phyloP scores from a whole-genome alignment of 92 coral and sea anemone genomes.

The Pocillopora grandis region DNA sequence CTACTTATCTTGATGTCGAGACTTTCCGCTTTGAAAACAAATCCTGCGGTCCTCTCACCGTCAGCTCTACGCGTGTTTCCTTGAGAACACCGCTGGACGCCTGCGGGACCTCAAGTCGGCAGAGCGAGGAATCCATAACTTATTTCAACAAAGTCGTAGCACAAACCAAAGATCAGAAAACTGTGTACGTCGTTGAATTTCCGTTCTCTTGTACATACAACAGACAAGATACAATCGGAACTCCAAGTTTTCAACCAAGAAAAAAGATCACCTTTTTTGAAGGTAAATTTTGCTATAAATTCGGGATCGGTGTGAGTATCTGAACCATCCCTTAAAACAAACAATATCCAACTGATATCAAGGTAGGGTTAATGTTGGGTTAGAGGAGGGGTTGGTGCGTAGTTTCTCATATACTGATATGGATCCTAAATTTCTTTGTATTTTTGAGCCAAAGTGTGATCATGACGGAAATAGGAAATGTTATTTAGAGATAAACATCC shows the following conservation, averaged over 20 bases:
- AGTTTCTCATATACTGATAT: too few relatives aligned
- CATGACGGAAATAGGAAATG: too few relatives aligned
- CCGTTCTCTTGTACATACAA: slow-evolving; percentile 80
- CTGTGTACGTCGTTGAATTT: slow-evolving; percentile 66
- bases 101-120: slow-evolving; percentile 69
- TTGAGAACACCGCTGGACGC: slow-evolving; percentile 70
- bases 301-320: too few relatives aligned
- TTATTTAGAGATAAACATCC: too few relatives aligned
- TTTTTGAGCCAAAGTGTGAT: too few relatives aligned
- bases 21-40: slow-evolving; percentile 62
- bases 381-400: too few relatives aligned
- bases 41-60: slow-evolving; percentile 52
- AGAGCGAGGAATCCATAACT: slow-evolving; percentile 50
- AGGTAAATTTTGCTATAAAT: slow-evolving; percentile 44
- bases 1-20: slow-evolving; percentile 57
- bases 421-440: too few relatives aligned
- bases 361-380: too few relatives aligned
- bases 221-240: slow-evolving; percentile 68
- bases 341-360: too few relatives aligned
- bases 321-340: too few relatives aligned
- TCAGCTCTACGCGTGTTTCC: slow-evolving; percentile 47
- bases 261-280: slow-evolving; percentile 67
- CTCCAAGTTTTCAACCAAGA: slow-evolving; percentile 81
- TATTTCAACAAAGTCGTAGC: slow-evolving; percentile 73
- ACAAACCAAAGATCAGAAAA: slow-evolving; percentile 35